A percentile compares a stretch with the other conserved stretches of the same genome.
These are phyloP conservation scores for Strigamia transsilvanica DNA, from an alignment of 2,888 invertebrate species.

Conservation along the genomic window DNA sequence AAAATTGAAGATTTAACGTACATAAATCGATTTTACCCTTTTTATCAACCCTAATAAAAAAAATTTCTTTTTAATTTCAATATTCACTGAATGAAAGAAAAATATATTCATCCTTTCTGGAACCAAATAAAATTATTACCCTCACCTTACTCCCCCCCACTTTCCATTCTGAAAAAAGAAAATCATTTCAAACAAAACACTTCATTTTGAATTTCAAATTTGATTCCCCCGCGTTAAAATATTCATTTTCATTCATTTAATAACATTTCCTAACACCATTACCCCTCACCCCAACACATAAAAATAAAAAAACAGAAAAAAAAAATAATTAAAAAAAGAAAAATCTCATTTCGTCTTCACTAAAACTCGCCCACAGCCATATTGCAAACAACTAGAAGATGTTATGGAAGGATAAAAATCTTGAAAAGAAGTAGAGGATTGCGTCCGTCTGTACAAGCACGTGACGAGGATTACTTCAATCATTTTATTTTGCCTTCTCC, in stretches of 20 bases:
- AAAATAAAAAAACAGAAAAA: not conserved
- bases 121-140: not conserved
- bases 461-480: slow-evolving; percentile 45
- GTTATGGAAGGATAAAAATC: slow-evolving; percentile 31
- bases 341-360: slow-evolving; percentile 26
- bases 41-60: not conserved
- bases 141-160: not conserved
- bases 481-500: slow-evolving; percentile 36
- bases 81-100: not conserved
- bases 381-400: slow-evolving; percentile 45
- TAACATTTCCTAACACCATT: slow-evolving; percentile 20
- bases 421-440: slow-evolving; percentile 35
- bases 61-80: not conserved
- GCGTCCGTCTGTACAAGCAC: slow-evolving; percentile 33
- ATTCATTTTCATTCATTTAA: slow-evolving; percentile 34
- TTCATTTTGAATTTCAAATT: slow-evolving; percentile 44
- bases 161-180: not conserved
- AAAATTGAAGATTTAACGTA: not conserved
- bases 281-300: not conserved
- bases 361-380: slow-evolving; percentile 3
- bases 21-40: not conserved
- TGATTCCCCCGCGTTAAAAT: slow-evolving; percentile 19
- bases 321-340: slow-evolving; percentile 29
- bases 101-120: not conserved
- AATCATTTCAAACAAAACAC: slow-evolving; percentile 24